These are phyloP conservation scores for Lithophane leautieri DNA, from an alignment of 2,888 invertebrate species.

Conservation along the genomic window DNA sequence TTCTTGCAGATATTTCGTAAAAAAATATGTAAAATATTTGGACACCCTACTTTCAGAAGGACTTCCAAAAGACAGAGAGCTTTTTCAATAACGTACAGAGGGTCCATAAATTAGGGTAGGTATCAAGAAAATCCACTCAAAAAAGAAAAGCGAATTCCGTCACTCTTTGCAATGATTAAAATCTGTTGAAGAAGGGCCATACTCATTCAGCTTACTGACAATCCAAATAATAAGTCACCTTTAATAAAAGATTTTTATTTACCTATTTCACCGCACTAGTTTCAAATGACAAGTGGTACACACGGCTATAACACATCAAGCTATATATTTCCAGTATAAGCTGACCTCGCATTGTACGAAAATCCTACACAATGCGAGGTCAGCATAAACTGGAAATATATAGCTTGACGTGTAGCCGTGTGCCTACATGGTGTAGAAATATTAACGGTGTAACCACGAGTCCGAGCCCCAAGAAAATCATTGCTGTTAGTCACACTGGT, in stretches of 20 bases:
- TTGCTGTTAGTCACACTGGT: too few species aligned
- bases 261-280: too few species aligned
- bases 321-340: too few species aligned
- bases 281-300: too few species aligned
- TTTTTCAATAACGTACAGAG: conserved; percentile 79
- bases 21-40: conserved; percentile 26
- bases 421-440: too few species aligned
- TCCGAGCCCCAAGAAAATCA: too few species aligned
- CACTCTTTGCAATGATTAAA: conserved; percentile 72
- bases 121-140: conserved; percentile 69
- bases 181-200: conserved; percentile 49
- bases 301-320: too few species aligned
- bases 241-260: conserved; percentile 26
- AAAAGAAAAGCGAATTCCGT: conserved; percentile 81
- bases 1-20: not conserved
- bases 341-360: too few species aligned
- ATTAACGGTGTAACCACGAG: too few species aligned
- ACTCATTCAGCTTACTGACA: conserved; percentile 50
- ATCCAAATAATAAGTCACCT: conserved; percentile 39
- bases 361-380: too few species aligned
- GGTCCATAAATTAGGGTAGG: conserved; percentile 83
- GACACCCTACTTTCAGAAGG: conserved; percentile 56
- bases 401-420: too few species aligned
- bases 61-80: conserved; percentile 63
- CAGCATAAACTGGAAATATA: too few species aligned